These are phyloP conservation scores for Choristoneura fumiferana DNA, from an alignment of 1,140 invertebrate genomes.

Conservation along the genomic window DNA sequence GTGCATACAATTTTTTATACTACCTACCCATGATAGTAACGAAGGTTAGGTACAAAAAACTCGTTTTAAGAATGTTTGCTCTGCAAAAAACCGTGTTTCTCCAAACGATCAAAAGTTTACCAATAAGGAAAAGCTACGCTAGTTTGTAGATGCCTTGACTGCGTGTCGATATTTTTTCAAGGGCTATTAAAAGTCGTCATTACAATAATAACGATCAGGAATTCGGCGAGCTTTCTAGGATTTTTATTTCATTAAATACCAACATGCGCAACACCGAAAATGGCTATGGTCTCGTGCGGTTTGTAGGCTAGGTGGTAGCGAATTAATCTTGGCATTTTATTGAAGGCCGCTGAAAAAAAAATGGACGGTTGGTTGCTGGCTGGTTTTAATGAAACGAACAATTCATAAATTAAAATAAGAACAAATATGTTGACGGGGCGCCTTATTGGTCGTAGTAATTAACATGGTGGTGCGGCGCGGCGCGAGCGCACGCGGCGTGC, in stretches of 20 bases:
- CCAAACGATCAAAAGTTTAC: constrained; percentile 21
- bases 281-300: constrained; percentile 44
- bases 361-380: constrained; percentile 38
- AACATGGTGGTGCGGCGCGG: constrained; percentile 60
- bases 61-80: constrained; percentile 32
- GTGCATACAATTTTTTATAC: neutral
- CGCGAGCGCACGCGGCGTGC: constrained; percentile 52
- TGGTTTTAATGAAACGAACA: constrained; percentile 58
- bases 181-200: constrained; percentile 57
- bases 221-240: constrained; percentile 67
- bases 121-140: constrained; percentile 44
- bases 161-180: constrained; percentile 52
- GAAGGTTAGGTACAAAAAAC: no score
- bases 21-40: no score
- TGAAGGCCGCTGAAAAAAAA: constrained; percentile 59
- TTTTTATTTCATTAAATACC: constrained; percentile 64
- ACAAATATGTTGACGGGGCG: constrained; percentile 69
- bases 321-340: constrained; percentile 67
- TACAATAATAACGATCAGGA: constrained; percentile 64
- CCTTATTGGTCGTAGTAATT: constrained; percentile 72
- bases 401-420: constrained; percentile 71
- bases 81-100: constrained; percentile 13
- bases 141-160: constrained; percentile 47
- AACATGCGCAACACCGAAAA: constrained; percentile 62
- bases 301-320: constrained; percentile 48